Evolutionary conservation across 2,797 vertebrate genomes (phyloP).

Genomic region (Capromys pilorides): DNA sequence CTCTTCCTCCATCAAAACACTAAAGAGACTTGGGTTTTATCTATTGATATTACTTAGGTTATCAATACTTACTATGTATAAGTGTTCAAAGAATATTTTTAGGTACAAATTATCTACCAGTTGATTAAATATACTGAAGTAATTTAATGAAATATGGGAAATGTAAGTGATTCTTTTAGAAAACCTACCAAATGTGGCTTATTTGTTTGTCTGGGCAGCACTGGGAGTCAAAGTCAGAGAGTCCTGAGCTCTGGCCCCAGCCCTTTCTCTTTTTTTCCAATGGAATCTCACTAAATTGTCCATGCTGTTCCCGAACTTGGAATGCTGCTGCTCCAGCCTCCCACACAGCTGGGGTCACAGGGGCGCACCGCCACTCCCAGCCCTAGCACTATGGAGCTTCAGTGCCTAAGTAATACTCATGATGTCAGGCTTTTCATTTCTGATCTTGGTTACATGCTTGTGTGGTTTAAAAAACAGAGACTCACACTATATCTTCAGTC

Average conservation of each 20-base stretch:
- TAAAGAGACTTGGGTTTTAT: background rate
- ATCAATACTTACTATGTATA: background rate
- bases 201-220: background rate
- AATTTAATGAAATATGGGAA: background rate
- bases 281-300: too few species aligned
- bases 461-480: background rate
- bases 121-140: background rate
- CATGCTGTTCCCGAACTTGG: background rate
- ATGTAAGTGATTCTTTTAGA: background rate
- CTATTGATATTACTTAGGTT: background rate
- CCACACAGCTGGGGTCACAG: background rate
- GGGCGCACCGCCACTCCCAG: background rate
- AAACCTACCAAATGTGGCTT: background rate
- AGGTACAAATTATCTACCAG: background rate
- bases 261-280: background rate
- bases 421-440: background rate
- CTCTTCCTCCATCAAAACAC: background rate
- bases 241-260: too few species aligned
- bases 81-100: slow-evolving; percentile 1
- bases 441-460: background rate
- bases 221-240: background rate
- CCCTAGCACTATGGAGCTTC: background rate
- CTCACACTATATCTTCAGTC: background rate
- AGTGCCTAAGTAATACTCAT: background rate
- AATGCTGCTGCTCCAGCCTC: background rate